Evolutionary conservation across 2,888 invertebrate genomes (phyloP).

Genomic region (Miltochrista miniata): DNA sequence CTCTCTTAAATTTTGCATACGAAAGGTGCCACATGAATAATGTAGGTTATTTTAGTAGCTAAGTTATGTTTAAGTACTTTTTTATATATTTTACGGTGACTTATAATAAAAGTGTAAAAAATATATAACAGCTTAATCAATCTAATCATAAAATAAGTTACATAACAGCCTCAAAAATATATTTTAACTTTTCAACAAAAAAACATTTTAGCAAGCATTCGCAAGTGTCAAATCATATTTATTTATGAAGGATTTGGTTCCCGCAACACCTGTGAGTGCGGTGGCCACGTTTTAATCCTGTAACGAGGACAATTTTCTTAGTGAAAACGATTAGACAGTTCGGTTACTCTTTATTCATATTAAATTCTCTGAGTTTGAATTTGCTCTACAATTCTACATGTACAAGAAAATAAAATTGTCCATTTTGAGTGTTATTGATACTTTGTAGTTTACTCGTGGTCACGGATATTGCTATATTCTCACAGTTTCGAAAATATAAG

Average conservation of each 20-base stretch:
- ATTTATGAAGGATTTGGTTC: conserved; percentile 72
- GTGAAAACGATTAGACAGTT: conserved; percentile 45
- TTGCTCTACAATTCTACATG: no score
- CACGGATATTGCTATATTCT: no score
- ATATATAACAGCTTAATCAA: no score
- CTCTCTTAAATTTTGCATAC: conserved; percentile 13
- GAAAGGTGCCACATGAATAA: neutral
- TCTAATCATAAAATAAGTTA: neutral
- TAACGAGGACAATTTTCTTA: conserved; percentile 51
- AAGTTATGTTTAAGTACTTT: neutral
- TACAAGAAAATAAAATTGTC: no score
- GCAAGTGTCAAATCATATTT: conserved; percentile 75
- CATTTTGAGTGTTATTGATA: no score
- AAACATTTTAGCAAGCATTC: conserved; percentile 63
- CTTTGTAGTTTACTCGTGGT: no score
- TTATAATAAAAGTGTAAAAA: no score
- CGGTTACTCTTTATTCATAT: no score
- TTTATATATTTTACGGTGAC: no score
- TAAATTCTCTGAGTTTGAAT: no score
- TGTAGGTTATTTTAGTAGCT: conserved; percentile 3
- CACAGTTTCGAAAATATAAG: no score
- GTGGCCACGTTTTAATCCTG: conserved; percentile 55
- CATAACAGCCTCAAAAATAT: neutral
- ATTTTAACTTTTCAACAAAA: conserved; percentile 26
- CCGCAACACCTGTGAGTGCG: conserved; percentile 67